A percentile compares a stretch with the other conserved stretches of the same genome.
Evolutionary conservation across 2,113 vertebrate species (phyloP).

Genomic region (Callithrix jacchus): DNA sequence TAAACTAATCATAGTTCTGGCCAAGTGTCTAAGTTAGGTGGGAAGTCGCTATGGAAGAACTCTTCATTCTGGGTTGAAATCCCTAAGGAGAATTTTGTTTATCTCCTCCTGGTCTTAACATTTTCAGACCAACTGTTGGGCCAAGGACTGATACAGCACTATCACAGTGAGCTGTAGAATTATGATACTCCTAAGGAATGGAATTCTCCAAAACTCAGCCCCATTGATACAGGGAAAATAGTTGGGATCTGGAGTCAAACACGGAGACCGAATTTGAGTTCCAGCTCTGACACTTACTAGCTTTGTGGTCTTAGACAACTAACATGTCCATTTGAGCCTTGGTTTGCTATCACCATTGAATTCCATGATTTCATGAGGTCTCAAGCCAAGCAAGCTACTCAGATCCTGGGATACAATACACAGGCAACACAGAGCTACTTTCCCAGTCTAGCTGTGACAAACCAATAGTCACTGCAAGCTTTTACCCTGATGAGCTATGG

Average conservation of each 20-base stretch:
- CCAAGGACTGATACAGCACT: not conserved
- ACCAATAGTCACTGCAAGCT: slow-evolving; percentile 5
- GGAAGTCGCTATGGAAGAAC: not conserved
- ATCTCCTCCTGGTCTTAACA: slow-evolving; percentile 6
- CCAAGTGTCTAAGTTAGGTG: not conserved
- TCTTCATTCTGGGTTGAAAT: not conserved
- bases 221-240: not conserved
- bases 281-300: not conserved
- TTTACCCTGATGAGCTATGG: not conserved
- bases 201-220: slow-evolving; percentile 3
- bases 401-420: slow-evolving; percentile 31
- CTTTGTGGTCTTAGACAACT: not conserved
- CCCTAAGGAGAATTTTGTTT: not conserved
- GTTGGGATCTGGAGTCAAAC: not conserved
- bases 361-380: not conserved
- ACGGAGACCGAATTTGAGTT: not conserved
- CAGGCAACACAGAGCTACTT: not conserved
- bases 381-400: not conserved
- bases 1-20: slow-evolving; percentile 39
- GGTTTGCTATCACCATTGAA: slow-evolving; percentile 22
- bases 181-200: not conserved
- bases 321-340: not conserved
- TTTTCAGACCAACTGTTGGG: not conserved
- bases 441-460: slow-evolving; percentile 2
- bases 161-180: slow-evolving; percentile 3